A percentile compares a stretch with the other conserved stretches of the same genome.
phyloP scores from a whole-genome alignment of 2,113 vertebrate species.

The Anolis sagrei region DNA sequence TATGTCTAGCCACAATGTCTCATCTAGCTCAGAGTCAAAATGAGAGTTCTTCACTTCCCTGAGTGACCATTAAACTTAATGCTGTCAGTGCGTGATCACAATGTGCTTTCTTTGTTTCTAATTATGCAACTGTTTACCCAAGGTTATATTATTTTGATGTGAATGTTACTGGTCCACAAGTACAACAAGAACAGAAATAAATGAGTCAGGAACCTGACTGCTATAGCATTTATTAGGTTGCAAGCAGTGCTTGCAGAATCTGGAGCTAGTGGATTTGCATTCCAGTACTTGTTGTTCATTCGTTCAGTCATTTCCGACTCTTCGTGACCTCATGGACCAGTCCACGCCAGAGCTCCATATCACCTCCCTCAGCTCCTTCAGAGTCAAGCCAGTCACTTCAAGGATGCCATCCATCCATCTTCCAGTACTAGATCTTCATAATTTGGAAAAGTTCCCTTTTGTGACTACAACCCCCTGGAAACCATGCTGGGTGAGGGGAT shows the following conservation, averaged over 20 bases:
- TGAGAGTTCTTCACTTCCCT: constrained; percentile 4
- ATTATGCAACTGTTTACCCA: neutral
- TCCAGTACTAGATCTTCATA: neutral
- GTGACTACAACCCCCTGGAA: no score
- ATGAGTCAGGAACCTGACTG: neutral
- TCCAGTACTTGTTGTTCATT: no score
- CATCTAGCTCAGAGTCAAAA: neutral
- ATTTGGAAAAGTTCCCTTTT: no score
- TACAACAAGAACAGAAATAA: neutral
- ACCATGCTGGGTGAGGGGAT: no score
- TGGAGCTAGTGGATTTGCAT: neutral
- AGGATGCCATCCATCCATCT: no score
- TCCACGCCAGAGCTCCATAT: no score
- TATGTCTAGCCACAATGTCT: neutral
- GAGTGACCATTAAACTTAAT: neutral
- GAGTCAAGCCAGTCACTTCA: no score
- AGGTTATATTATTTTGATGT: neutral
- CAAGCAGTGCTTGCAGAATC: neutral
- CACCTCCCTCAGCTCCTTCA: no score
- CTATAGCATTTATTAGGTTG: neutral
- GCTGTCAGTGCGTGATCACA: neutral
- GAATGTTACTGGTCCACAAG: neutral
- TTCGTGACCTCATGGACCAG: no score
- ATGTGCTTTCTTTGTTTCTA: neutral
- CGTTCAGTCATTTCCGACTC: no score